A percentile compares a stretch with the other conserved stretches of the same genome.
Evolutionary conservation across 1,140 invertebrate species (phyloP).

Genomic region (Nomia melanderi): DNA sequence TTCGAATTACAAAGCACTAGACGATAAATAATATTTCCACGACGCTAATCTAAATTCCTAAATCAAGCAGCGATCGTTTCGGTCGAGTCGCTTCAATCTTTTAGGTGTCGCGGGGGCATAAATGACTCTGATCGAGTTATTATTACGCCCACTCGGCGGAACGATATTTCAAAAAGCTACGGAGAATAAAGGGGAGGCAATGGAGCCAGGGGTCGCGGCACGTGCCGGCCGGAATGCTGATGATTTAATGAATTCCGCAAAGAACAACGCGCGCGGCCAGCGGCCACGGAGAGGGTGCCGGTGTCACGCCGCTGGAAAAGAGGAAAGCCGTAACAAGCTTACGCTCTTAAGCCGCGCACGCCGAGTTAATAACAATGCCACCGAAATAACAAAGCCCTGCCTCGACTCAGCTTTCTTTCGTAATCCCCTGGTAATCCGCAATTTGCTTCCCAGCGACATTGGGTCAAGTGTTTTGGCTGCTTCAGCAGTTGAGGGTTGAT

Average conservation of each 20-base stretch:
- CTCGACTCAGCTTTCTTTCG: no score
- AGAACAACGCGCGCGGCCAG: slow-evolving; percentile 73
- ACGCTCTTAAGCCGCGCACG: slow-evolving; percentile 71
- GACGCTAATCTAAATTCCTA: no score
- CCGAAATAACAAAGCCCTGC: slow-evolving; percentile 53
- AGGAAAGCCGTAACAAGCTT: slow-evolving; percentile 69
- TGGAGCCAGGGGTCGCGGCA: slow-evolving; percentile 54
- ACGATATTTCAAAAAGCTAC: neutral
- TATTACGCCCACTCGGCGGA: neutral
- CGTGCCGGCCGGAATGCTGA: slow-evolving; percentile 74
- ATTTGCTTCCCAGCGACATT: no score
- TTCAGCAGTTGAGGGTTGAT: no score
- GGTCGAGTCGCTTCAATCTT: no score
- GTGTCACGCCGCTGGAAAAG: slow-evolving; percentile 52
- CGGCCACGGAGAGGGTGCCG: slow-evolving; percentile 61
- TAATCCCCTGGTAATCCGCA: no score
- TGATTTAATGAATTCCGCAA: slow-evolving; percentile 77
- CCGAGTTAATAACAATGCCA: slow-evolving; percentile 73
- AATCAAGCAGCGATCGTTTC: no score
- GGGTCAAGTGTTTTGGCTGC: no score
- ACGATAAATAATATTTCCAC: no score
- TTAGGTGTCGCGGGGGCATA: no score
- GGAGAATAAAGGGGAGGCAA: slow-evolving; percentile 10
- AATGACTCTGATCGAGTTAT: no score
- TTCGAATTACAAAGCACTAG: no score